Evolutionary conservation across 2,113 vertebrate species (phyloP), one percentile per base, ranked within the genome.

Genomic region (Naja naja): DNA sequence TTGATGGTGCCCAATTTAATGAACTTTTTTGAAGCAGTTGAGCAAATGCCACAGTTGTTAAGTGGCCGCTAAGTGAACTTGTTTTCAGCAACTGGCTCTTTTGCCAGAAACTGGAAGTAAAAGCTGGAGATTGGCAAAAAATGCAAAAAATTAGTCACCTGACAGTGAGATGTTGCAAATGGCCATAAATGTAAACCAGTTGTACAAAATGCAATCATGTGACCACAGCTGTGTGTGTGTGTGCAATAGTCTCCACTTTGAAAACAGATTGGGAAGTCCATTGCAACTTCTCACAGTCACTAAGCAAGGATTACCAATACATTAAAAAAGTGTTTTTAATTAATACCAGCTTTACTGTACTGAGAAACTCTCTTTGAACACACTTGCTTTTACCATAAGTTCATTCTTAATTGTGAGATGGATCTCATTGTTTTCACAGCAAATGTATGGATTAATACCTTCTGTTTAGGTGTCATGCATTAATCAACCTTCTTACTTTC

Each of bases 401-500:
- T 49, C 92, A 52, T 93, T 94, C 53, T 94, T 93, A 87, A 93
- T 16, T 93, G 91, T 74, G 85, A 90, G 93, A 95, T 39, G 89
- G 47, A 49, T 20, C 27, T 27, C 91, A 88, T 91, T 93, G 91
- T 91, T 94, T 91, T 47, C 27, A 88, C 53, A 58, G 55, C 60
- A 88, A 91, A 52, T 85, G 43, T 1, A 20, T 85, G 30, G 85
- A 39, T 6, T 47, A 60, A n/a, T 20, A 6, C 6, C 25, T 16
- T 27, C 5, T 30, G 85, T 47, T 90, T 11, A 25, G 87, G 89
- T 94, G 91, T 93, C 90, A 55, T 43, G 20, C 3, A 0, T 89
- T 94, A 91, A 94, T 87, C 60, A 91, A 87, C 87, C 94, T 96
- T 96, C 91, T 95, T 69, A 93, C 92, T 86, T 91, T 45, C 20